Percentiles rank a stretch among this genome's conserved stretches.
Conservation (phyloP, 2,797 vertebrate genomes). For the Mastacembelus armatus region DNA sequence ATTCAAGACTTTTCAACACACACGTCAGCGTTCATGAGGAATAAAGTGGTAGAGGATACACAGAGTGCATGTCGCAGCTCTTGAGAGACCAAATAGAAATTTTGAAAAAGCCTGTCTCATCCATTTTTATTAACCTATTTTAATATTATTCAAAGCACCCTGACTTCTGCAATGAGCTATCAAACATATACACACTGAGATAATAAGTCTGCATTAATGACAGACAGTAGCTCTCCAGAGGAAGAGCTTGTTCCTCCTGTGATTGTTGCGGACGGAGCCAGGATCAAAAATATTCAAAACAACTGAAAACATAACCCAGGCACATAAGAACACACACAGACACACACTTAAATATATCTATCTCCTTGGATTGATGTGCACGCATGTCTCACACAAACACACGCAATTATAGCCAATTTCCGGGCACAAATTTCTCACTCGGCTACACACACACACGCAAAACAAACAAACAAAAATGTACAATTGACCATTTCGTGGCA, state of each 20-base stretch:
- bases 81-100: background rate
- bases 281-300: slow-evolving; percentile 57
- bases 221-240: slow-evolving; percentile 36
- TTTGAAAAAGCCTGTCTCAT: background rate
- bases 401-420: slow-evolving; percentile 53
- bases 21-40: slow-evolving; percentile 74
- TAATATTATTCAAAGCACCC: slow-evolving; percentile 3
- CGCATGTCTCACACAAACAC: slow-evolving; percentile 38
- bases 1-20: slow-evolving; percentile 78
- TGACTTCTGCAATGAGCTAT: background rate
- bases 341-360: slow-evolving; percentile 41
- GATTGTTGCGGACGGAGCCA: slow-evolving; percentile 52
- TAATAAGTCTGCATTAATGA: slow-evolving; percentile 17
- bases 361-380: slow-evolving; percentile 35
- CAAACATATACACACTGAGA: slow-evolving; percentile 2
- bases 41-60: slow-evolving; percentile 64
- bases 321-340: slow-evolving; percentile 33
- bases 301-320: slow-evolving; percentile 56
- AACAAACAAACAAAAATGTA: slow-evolving; percentile 57
- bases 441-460: slow-evolving; percentile 34
- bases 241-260: slow-evolving; percentile 61
- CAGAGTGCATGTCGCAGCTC: slow-evolving; percentile 49
- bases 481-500: slow-evolving; percentile 41
- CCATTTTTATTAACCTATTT: slow-evolving; percentile 16
- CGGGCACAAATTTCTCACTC: slow-evolving; percentile 42